A percentile compares a stretch with the other conserved stretches of the same genome.
These are phyloP conservation scores for Tamandua tetradactyla DNA, from an alignment of 2,797 vertebrate genomes.

Conservation along the genomic window DNA sequence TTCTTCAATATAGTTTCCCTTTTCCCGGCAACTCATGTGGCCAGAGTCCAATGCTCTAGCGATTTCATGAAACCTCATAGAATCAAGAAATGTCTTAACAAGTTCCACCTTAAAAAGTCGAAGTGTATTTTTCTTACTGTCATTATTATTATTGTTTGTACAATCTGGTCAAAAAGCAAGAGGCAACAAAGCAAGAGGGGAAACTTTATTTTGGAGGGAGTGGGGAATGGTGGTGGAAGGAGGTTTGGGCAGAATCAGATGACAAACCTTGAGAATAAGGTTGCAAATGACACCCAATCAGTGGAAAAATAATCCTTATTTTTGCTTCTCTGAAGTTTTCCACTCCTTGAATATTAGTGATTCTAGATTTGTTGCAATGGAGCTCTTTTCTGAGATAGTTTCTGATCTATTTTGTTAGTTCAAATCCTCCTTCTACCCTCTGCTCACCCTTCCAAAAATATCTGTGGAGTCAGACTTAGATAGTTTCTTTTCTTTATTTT, in stretches of 20 bases:
- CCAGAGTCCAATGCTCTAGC: background rate
- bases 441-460: background rate
- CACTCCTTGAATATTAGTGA: background rate
- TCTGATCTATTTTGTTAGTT: background rate
- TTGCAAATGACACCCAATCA: background rate
- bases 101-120: background rate
- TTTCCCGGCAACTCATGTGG: constrained; percentile 11
- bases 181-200: background rate
- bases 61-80: background rate
- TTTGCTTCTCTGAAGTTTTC: background rate
- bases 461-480: background rate
- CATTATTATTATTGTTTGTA: constrained; percentile 1
- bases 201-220: accelerated
- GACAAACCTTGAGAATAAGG: background rate
- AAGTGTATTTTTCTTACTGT: background rate
- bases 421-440: background rate
- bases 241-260: background rate
- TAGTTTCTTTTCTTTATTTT: too few species aligned
- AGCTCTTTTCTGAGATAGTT: background rate
- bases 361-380: background rate
- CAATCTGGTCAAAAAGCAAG: background rate
- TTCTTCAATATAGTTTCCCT: background rate
- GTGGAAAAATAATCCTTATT: background rate
- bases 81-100: background rate
- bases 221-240: too few species aligned